Conservation (phyloP, 2,888 invertebrate species). For the Mesoligia furuncula region DNA sequence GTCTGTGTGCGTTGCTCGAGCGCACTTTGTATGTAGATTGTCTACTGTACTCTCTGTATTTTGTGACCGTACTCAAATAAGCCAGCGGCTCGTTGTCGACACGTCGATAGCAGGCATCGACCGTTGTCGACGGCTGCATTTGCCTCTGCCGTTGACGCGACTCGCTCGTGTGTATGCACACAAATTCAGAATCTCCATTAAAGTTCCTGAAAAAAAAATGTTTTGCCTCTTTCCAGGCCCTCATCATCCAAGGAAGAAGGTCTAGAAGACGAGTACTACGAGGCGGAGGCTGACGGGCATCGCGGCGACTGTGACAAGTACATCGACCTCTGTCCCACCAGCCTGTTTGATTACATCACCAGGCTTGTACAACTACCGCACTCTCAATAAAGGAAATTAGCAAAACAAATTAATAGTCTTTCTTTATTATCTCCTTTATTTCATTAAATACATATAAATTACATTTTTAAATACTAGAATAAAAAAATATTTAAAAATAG, state of each 20-base stretch:
- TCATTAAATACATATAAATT: too few species aligned
- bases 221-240: conserved; percentile 84
- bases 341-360: conserved; percentile 91
- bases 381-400: conserved; percentile 41
- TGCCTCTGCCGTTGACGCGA: too few species aligned
- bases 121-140: not conserved
- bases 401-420: not conserved
- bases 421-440: too few species aligned
- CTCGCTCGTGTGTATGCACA: too few species aligned
- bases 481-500: too few species aligned
- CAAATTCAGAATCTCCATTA: not conserved
- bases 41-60: too few species aligned
- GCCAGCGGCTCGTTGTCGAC: not conserved
- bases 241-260: conserved; percentile 91
- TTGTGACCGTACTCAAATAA: too few species aligned
- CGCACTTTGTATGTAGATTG: too few species aligned
- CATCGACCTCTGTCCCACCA: conserved; percentile 89
- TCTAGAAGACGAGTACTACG: conserved; percentile 88
- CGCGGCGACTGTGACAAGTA: conserved; percentile 90
- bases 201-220: not conserved
- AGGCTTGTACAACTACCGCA: conserved; percentile 80
- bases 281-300: conserved; percentile 90
- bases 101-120: too few species aligned
- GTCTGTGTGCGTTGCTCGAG: too few species aligned
- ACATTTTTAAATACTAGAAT: too few species aligned